These are phyloP conservation scores for Morelia viridis DNA, from an alignment of 2,797 vertebrate genomes.

Conservation along the genomic window DNA sequence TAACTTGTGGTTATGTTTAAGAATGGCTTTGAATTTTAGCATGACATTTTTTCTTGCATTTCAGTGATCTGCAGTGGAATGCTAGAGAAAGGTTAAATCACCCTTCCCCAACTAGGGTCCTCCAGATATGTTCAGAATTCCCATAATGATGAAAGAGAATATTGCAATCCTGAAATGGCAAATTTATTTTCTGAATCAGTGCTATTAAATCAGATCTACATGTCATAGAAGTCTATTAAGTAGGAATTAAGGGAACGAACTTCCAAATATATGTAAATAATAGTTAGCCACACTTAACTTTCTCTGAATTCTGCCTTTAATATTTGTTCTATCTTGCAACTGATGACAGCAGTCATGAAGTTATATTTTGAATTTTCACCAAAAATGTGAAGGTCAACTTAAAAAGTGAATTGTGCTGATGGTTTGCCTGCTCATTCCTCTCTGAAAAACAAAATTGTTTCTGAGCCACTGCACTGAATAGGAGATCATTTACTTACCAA, in stretches of 20 bases:
- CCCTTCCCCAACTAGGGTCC: not conserved
- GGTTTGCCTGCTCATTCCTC: slow-evolving; percentile 14
- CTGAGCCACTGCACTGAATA: slow-evolving; percentile 42
- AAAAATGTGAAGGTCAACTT: not conserved
- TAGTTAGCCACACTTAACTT: not conserved
- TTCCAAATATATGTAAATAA: not conserved
- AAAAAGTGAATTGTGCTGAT: slow-evolving; percentile 14
- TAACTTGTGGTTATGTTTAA: not conserved
- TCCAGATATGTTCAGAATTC: not conserved
- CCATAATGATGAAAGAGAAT: not conserved
- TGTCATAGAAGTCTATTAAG: not conserved
- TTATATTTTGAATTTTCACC: not conserved
- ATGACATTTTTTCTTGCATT: not conserved
- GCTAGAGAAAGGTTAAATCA: not conserved
- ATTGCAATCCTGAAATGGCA: not conserved
- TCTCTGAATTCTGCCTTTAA: not conserved
- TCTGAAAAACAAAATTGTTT: slow-evolving; percentile 13
- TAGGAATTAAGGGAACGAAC: not conserved
- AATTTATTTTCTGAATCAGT: not conserved
- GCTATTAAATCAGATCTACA: not conserved
- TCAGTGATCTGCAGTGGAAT: slow-evolving; percentile 20
- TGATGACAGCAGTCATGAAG: not conserved
- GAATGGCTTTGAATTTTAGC: not conserved
- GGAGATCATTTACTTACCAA: slow-evolving; percentile 48
- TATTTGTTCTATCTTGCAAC: not conserved